phyloP scores from a whole-genome alignment of 2,888 invertebrate genomes.

The Drosophila greeni region DNA sequence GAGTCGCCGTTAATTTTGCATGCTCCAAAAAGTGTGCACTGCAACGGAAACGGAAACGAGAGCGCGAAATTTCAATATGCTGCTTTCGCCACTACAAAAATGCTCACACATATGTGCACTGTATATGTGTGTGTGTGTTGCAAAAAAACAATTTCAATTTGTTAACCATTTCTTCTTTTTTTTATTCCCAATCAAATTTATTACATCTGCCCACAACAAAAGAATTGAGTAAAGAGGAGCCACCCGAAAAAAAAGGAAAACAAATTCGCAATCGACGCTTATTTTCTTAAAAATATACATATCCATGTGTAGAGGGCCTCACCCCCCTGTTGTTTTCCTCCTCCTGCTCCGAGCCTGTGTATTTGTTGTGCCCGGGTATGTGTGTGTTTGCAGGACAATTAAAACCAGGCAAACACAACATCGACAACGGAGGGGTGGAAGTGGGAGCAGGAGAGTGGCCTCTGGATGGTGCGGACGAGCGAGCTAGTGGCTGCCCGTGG shows the following conservation, averaged over 20 bases:
- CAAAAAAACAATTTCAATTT: constrained; percentile 64
- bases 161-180: constrained; percentile 55
- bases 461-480: constrained; percentile 10
- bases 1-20: constrained; percentile 44
- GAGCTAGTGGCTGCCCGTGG: constrained; percentile 30
- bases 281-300: constrained; percentile 66
- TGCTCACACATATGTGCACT: constrained; percentile 3
- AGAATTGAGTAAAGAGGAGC: constrained; percentile 11
- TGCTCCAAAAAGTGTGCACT: constrained; percentile 43
- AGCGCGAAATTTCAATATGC: constrained; percentile 59
- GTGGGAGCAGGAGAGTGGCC: background rate
- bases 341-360: constrained; percentile 10
- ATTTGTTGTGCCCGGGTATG: constrained; percentile 30
- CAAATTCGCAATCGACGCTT: constrained; percentile 68
- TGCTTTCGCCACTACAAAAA: constrained; percentile 26
- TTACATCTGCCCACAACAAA: constrained; percentile 48
- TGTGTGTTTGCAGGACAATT: constrained; percentile 57
- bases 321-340: background rate
- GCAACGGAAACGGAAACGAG: constrained; percentile 47
- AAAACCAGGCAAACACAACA: constrained; percentile 58
- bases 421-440: constrained; percentile 2
- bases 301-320: constrained; percentile 21
- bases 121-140: background rate
- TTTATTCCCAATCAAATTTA: constrained; percentile 66
- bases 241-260: constrained; percentile 41